phyloP scores from a whole-genome alignment of 1,140 invertebrate species.

The Xylocopa sonorina region DNA sequence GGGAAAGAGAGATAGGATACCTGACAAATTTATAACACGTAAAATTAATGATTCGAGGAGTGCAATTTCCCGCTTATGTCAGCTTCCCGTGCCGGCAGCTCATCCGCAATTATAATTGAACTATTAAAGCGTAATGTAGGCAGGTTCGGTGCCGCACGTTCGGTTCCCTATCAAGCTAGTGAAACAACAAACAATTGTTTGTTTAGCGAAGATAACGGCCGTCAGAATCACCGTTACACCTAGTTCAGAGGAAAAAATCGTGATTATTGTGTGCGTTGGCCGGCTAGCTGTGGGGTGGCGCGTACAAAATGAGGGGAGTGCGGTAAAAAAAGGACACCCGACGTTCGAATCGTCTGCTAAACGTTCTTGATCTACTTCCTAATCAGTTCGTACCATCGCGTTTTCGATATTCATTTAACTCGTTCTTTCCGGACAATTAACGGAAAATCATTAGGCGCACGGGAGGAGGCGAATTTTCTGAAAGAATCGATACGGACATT shows the following conservation, averaged over 20 bases:
- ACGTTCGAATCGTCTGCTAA: conserved; percentile 38
- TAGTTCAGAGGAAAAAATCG: not conserved
- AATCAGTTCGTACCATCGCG: not conserved
- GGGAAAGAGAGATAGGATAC: too few species aligned
- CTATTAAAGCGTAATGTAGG: not conserved
- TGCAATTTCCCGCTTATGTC: conserved; percentile 48
- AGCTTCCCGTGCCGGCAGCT: conserved; percentile 29
- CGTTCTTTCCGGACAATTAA: not conserved
- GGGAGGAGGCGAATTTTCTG: not conserved
- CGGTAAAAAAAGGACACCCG: conserved; percentile 19
- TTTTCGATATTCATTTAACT: not conserved
- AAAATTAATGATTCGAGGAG: conserved; percentile 37
- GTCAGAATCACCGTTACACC: not conserved
- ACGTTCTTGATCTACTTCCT: not conserved
- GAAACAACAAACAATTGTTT: not conserved
- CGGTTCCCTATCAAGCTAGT: not conserved
- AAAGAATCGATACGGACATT: not conserved
- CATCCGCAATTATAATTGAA: conserved; percentile 46
- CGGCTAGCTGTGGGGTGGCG: conserved; percentile 31
- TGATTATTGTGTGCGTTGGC: conserved; percentile 5
- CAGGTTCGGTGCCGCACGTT: not conserved
- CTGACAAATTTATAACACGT: too few species aligned
- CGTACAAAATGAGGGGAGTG: conserved; percentile 31
- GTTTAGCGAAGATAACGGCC: not conserved
- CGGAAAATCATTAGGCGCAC: too few species aligned